Base-by-base conservation (phyloP, 2,888 invertebrate species). In the Caenorhabditis uteleia region DNA sequence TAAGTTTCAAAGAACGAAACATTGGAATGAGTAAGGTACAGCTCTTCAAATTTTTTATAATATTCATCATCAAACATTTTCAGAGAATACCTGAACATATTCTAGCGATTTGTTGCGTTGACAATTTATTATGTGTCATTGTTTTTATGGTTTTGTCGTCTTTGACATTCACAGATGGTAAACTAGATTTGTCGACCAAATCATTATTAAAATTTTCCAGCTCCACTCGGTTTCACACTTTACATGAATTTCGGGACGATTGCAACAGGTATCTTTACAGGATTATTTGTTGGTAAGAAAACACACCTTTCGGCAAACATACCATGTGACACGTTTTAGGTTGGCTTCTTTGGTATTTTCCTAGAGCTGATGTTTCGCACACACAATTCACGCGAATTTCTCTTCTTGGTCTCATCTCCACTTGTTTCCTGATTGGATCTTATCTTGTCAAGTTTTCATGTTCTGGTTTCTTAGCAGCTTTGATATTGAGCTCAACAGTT, bases 201-300 rank as follows among this genome's bases (percentile, higher is more conserved):
- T 10, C 8, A 20, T 38, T 16, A 16, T 51, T 12, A n/a, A 14
- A 16, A 5, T 20, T 20, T 38, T 38, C 12, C 38, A 38, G 50
- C 50, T 14, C 42, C 50, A 5, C 23, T 43, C 21, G 40, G 27
- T 16, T 27, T 33, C 10, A 42, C 50, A 2, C 31, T 50, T 14
- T 23, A 42, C 3, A 27, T 50, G n/a, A 50, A 50, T 21, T 20
- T 31, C 2, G 50, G 42, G n/a, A 42, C 50, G 23, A 33, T 50
- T n/a, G 21, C 21, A 33, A 2, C 21, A n/a, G 50, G 50, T 18
- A 25, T 50, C n/a, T 6, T 42, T 6, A 33, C 21, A 2, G 50
- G 50, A 1, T 7, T 50, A 4, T 6, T 48, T 14, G 2, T 48
- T 21, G 48, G 43, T 43, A 8, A 25, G 16, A 25, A 16, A 21